phyloP scores from a whole-genome alignment of 92 coral and sea anemone genomes.

The Ricordea florida region DNA sequence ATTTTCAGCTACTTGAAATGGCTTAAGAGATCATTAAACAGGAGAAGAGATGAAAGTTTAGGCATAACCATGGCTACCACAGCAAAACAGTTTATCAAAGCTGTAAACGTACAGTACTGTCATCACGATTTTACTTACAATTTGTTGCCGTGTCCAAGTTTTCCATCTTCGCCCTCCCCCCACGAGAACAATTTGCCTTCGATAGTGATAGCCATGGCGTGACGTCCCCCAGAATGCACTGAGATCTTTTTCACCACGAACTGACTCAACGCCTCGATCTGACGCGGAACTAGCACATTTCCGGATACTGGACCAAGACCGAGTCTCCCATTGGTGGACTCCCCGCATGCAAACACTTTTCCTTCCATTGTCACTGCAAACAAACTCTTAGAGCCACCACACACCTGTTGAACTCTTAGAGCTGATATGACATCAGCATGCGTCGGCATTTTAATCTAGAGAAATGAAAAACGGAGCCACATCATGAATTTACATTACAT shows the following conservation, averaged over 20 bases:
- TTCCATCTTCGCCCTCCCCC: slow-evolving; percentile 99
- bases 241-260: slow-evolving; percentile 84
- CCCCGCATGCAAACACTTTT: slow-evolving; percentile 93
- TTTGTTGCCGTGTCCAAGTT: slow-evolving; percentile 97
- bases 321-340: slow-evolving; percentile 95
- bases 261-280: slow-evolving; percentile 78
- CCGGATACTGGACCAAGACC: slow-evolving; percentile 88
- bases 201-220: slow-evolving; percentile 91
- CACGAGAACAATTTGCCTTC: slow-evolving; percentile 95
- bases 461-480: neutral
- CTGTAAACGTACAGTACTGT: neutral
- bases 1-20: no score
- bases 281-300: slow-evolving; percentile 83
- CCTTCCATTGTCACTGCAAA: slow-evolving; percentile 92
- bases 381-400: slow-evolving; percentile 95
- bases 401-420: slow-evolving; percentile 78
- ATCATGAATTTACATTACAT: no score
- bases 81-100: neutral
- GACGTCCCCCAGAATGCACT: slow-evolving; percentile 98
- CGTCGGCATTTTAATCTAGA: slow-evolving; percentile 83
- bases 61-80: no score
- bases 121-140: slow-evolving; percentile 51
- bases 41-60: no score
- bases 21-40: no score
- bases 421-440: slow-evolving; percentile 78